Evolutionary conservation across 2,113 vertebrate genomes (phyloP).

Genomic region (Leptocoma aspasia): DNA sequence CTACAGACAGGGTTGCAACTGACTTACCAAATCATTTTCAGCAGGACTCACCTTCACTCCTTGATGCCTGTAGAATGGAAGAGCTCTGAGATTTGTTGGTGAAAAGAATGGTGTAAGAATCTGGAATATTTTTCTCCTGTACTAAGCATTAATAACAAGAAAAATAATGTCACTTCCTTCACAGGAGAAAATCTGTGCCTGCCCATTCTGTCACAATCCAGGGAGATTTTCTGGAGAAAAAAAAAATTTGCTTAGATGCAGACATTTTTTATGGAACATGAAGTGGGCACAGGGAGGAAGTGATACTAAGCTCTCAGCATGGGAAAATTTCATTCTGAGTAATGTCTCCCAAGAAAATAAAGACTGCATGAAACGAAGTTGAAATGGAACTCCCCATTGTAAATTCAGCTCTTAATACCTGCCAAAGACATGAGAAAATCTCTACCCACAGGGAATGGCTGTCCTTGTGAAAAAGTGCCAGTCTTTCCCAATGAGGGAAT

Average conservation of each 20-base stretch:
- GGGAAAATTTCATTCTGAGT: neutral
- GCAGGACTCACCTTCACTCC: neutral
- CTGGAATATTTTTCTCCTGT: neutral
- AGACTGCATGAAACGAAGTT: neutral
- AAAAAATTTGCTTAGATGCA: neutral
- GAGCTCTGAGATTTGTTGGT: neutral
- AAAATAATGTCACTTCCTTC: neutral
- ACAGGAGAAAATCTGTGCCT: neutral
- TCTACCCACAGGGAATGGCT: neutral
- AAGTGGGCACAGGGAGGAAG: neutral
- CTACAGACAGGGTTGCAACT: neutral
- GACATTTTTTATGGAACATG: neutral
- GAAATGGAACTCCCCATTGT: neutral
- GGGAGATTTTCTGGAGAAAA: neutral
- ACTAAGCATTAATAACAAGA: neutral
- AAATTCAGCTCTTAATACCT: constrained; percentile 9
- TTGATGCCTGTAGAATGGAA: neutral
- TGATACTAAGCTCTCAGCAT: neutral
- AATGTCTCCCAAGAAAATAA: neutral
- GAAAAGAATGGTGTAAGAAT: neutral
- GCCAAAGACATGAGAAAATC: neutral
- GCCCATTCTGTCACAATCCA: neutral
- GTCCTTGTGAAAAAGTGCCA: neutral
- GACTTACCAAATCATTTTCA: neutral
- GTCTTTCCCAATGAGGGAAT: neutral